A percentile compares a stretch with the other conserved stretches of the same genome.
Evolutionary conservation across 2,113 vertebrate species (phyloP).

Genomic region (Hydrochoerus hydrochaeris): DNA sequence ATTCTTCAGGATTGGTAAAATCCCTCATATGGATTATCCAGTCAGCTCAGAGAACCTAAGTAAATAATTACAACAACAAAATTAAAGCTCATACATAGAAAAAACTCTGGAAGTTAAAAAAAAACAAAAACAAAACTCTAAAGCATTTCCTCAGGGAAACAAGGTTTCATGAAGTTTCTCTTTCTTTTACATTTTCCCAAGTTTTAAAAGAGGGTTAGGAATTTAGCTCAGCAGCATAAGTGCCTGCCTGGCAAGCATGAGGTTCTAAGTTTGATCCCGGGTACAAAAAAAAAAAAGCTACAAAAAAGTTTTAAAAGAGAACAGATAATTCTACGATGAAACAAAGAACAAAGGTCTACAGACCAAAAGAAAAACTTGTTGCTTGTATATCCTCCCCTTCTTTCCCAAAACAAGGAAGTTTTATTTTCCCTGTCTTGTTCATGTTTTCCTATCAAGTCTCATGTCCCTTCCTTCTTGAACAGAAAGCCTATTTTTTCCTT

Average conservation of each 20-base stretch:
- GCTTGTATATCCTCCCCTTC: not conserved
- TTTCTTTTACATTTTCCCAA: not conserved
- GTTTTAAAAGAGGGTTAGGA: not conserved
- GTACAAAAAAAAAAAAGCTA: too few relatives aligned
- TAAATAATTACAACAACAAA: slow-evolving; percentile 11
- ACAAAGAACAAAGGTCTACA: slow-evolving; percentile 3
- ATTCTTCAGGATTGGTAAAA: not conserved
- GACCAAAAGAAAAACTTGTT: not conserved
- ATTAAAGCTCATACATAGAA: not conserved
- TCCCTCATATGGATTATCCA: not conserved
- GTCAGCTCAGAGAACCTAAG: slow-evolving; percentile 19
- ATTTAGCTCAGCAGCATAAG: too few relatives aligned
- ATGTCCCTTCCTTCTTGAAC: not conserved
- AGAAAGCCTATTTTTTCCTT: not conserved
- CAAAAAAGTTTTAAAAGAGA: not conserved
- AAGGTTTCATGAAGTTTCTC: not conserved
- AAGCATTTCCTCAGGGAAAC: not conserved
- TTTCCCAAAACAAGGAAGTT: not conserved
- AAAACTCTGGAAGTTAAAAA: not conserved
- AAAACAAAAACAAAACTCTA: not conserved
- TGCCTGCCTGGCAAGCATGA: too few relatives aligned
- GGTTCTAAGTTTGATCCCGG: too few relatives aligned
- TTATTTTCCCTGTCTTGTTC: not conserved
- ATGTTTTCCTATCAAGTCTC: not conserved
- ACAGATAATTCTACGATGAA: not conserved